A percentile compares a stretch with the other conserved stretches of the same genome.
Evolutionary conservation across 2,888 invertebrate species (phyloP).

Genomic region (Acleris cristana): DNA sequence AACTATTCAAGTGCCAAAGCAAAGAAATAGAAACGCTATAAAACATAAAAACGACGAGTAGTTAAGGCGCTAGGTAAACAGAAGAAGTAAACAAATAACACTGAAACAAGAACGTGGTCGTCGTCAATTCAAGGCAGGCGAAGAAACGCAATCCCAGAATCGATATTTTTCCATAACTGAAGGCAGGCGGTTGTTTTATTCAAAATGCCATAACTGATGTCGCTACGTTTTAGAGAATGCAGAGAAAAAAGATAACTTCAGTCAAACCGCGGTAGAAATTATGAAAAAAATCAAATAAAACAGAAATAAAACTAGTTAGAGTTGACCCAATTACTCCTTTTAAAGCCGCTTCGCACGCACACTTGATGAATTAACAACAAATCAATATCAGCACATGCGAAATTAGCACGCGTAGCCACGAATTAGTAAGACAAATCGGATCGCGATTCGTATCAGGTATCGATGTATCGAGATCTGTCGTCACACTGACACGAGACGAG

Average conservation of each 20-base stretch:
- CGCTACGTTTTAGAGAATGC: conserved; percentile 2
- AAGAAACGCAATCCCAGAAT: conserved; percentile 8
- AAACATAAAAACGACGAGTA: not conserved
- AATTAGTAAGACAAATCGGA: conserved; percentile 15
- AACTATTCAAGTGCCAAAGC: not conserved
- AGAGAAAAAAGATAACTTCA: not conserved
- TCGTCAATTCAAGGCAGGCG: conserved; percentile 8
- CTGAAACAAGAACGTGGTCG: not conserved
- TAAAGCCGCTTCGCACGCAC: not conserved
- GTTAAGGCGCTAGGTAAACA: conserved; percentile 12
- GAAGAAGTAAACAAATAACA: conserved; percentile 20
- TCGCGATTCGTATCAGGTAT: conserved; percentile 34
- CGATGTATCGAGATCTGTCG: conserved; percentile 51
- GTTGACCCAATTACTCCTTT: not conserved
- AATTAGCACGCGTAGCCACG: conserved; percentile 7
- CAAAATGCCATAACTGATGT: conserved; percentile 6
- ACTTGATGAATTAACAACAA: conserved; percentile 2
- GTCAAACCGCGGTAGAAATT: not conserved
- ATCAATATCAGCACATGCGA: conserved; percentile 4
- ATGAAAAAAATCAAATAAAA: too few relatives aligned
- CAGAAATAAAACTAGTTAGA: too few relatives aligned
- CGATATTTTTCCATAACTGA: conserved; percentile 18
- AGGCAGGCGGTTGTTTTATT: conserved; percentile 6
- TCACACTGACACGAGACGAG: conserved; percentile 55
- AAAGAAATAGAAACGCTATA: not conserved